Evolutionary conservation across 2,888 invertebrate species (phyloP).

Genomic region (Euzophera pinguis): DNA sequence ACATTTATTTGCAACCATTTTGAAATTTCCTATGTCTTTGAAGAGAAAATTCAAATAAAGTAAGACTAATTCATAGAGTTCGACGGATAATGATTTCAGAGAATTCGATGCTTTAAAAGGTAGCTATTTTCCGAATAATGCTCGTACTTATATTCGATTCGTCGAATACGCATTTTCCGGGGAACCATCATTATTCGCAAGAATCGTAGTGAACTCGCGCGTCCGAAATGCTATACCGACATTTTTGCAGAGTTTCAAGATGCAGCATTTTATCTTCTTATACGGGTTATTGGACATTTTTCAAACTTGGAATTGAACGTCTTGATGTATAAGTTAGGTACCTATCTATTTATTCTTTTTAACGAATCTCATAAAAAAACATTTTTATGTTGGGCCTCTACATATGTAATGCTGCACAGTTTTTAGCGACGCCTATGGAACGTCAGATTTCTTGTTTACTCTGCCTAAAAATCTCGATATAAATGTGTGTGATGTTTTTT

Average conservation of each 20-base stretch:
- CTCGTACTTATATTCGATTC: background rate
- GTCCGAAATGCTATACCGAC: background rate
- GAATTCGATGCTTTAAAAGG: background rate
- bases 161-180: constrained; percentile 8
- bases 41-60: too few relatives aligned
- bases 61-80: background rate
- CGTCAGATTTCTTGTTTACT: too few relatives aligned
- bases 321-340: too few relatives aligned
- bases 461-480: constrained; percentile 1
- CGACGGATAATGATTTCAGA: background rate
- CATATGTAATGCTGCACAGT: background rate
- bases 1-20: too few relatives aligned
- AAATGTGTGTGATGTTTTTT: constrained; percentile 3
- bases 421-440: too few relatives aligned
- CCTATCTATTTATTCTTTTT: too few relatives aligned
- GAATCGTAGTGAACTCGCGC: constrained; percentile 5
- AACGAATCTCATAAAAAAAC: too few relatives aligned
- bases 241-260: background rate
- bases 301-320: background rate
- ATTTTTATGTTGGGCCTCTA: too few relatives aligned
- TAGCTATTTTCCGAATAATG: background rate
- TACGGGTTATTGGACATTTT: background rate
- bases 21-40: too few relatives aligned
- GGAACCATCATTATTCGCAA: constrained; percentile 6
- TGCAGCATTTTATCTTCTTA: background rate